phyloP scores from a whole-genome alignment of 2,797 vertebrate species.

The Pipistrellus nathusii region DNA sequence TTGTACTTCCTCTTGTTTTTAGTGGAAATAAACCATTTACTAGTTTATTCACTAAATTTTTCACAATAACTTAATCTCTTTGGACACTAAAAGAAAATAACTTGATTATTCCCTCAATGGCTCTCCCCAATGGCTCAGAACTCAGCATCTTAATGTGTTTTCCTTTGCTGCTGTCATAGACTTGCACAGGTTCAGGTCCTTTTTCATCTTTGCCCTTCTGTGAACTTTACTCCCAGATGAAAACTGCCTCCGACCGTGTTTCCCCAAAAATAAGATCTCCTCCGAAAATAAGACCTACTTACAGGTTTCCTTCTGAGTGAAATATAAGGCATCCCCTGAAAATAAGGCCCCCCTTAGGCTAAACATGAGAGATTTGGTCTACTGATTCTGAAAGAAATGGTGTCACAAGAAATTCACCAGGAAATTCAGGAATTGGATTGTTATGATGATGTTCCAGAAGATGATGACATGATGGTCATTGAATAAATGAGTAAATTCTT shows the following conservation, averaged over 20 bases:
- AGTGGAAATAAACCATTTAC: constrained; percentile 18
- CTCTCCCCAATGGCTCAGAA: not conserved
- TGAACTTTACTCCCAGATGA: not conserved
- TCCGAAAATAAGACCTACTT: too few relatives aligned
- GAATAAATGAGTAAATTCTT: too few relatives aligned
- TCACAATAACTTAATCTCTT: constrained; percentile 7
- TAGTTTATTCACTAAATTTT: constrained; percentile 35
- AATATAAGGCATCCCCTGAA: too few relatives aligned
- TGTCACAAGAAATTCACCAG: too few relatives aligned
- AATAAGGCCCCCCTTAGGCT: too few relatives aligned
- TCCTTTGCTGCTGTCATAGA: constrained; percentile 1
- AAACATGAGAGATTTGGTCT: too few relatives aligned
- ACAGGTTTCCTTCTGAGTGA: too few relatives aligned
- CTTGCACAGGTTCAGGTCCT: not conserved
- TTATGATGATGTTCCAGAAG: too few relatives aligned
- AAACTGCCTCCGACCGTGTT: not conserved
- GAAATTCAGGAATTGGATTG: too few relatives aligned
- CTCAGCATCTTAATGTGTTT: not conserved
- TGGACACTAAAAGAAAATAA: constrained; percentile 28
- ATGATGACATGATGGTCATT: too few relatives aligned
- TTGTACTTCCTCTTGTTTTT: not conserved
- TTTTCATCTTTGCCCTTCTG: not conserved
- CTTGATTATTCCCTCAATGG: not conserved
- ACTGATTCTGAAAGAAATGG: too few relatives aligned
- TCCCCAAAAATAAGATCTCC: too few relatives aligned